phyloP scores from a whole-genome alignment of 2,797 vertebrate species.

The Bradypodion ventrale region DNA sequence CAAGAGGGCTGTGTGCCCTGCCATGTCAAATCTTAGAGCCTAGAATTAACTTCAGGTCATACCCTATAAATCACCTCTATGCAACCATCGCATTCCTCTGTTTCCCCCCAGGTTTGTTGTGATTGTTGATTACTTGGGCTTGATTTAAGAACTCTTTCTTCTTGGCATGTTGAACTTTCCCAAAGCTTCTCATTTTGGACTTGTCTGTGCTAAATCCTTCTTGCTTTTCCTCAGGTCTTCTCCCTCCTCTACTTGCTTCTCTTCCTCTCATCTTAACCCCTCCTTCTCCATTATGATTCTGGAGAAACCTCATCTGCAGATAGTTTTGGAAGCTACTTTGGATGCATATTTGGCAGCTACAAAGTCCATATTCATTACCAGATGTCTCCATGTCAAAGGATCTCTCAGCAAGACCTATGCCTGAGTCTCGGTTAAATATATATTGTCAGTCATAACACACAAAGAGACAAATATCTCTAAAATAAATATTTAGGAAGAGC shows the following conservation, averaged over 20 bases:
- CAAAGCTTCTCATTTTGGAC: background rate
- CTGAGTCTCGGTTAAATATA: background rate
- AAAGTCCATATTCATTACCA: too few species aligned
- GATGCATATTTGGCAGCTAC: too few species aligned
- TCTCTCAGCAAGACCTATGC: background rate
- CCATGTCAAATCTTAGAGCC: background rate
- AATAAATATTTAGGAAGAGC: too few species aligned
- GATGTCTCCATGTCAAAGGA: background rate
- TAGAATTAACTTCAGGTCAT: background rate
- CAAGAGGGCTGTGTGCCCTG: conserved; percentile 18
- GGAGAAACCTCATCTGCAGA: too few species aligned
- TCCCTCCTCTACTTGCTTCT: background rate
- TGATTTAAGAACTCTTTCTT: conserved; percentile 51
- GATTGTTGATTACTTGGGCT: background rate
- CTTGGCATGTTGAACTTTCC: background rate
- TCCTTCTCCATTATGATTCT: background rate
- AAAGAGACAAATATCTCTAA: background rate
- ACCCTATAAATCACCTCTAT: conserved; percentile 38
- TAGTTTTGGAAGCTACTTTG: too few species aligned
- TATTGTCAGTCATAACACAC: background rate
- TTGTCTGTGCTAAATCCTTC: too few species aligned
- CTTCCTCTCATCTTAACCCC: background rate
- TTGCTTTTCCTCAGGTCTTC: background rate
- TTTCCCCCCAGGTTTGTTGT: background rate
- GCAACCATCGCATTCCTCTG: conserved; percentile 14